These are phyloP conservation scores for Drosophila biarmipes DNA, from an alignment of 1,140 invertebrate genomes.

Conservation along the genomic window DNA sequence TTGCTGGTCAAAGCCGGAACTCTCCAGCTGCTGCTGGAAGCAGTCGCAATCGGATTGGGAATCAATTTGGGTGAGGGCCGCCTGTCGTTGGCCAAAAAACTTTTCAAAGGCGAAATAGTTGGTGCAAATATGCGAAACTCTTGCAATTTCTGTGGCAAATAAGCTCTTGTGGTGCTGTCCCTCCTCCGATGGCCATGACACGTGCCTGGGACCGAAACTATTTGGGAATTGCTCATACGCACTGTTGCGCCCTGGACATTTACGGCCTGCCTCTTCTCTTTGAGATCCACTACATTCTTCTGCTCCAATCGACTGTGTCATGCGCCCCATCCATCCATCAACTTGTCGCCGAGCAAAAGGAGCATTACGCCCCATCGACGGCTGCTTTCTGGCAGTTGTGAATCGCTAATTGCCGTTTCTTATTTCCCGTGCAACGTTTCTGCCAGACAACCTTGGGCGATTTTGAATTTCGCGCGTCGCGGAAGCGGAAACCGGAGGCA, in stretches of 20 bases:
- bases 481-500: constrained; percentile 4
- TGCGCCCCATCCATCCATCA: neutral
- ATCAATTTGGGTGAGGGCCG: neutral
- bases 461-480: constrained; percentile 11
- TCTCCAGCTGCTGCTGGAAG: neutral
- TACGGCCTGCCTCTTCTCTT: neutral
- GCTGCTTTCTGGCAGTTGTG: neutral
- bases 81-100: neutral
- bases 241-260: constrained; percentile 25
- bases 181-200: neutral
- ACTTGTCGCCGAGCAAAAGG: neutral
- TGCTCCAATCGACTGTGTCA: neutral
- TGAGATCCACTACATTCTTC: constrained; percentile 1
- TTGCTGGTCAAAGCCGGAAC: constrained; percentile 7
- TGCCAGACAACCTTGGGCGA: constrained; percentile 4
- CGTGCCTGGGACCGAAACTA: constrained; percentile 21
- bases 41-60: constrained; percentile 8
- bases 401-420: constrained; percentile 23
- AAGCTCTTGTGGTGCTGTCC: neutral
- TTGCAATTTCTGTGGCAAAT: constrained; percentile 20
- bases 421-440: constrained; percentile 10
- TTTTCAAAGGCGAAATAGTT: constrained; percentile 32
- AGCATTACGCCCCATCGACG: neutral
- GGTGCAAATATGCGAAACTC: constrained; percentile 19
- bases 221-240: constrained; percentile 43